Evolutionary conservation across 2,888 invertebrate species (phyloP), one percentile per base, ranked within the genome.

Genomic region (Monochamus alternatus): DNA sequence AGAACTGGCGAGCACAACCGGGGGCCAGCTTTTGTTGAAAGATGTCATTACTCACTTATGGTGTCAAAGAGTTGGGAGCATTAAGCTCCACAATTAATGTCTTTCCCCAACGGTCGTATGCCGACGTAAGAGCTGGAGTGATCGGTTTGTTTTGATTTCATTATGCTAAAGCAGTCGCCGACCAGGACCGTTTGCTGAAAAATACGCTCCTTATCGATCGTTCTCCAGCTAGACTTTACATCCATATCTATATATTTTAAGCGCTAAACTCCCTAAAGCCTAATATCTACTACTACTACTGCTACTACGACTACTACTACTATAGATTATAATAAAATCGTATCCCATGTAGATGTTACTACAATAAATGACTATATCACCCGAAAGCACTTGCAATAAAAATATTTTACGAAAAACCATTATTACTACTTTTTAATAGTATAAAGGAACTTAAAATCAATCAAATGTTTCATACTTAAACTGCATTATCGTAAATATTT

Each of bases 81-180:
- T 75, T 69, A 74, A 75, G 77, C 71, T 69, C 74, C 73, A 76
- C 78, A 80, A 80, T 77, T 81, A 81, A 79, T 81, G 78, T 79
- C 76, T 79, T 74, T 77, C 67, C 75, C 77, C 73, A 75, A 76
- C 75, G 62, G 74, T 73, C 52, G 68, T 52, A 69, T 59, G 73
- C 64, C 44, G n/a, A 76, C 75, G 68, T 67, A 74, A 71, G 68
- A 74, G 73, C 75, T 7, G 51, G 75, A 69, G 75, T 76, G 78
- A 79, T 77, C 75, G 79, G 78, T 78, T 78, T 81, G 81, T 81
- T 81, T 78, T 81, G 78, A 80, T 78, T 79, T 79, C 78, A 81
- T 81, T 81, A 81, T 81, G 81, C 80, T 68, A 74, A 75, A 77
- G 78, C 81, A 80, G 78, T 78, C 77, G 71, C 74, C 75, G 77